Conservation (phyloP, 2,113 vertebrate species). For the Alethe diademata region DNA sequence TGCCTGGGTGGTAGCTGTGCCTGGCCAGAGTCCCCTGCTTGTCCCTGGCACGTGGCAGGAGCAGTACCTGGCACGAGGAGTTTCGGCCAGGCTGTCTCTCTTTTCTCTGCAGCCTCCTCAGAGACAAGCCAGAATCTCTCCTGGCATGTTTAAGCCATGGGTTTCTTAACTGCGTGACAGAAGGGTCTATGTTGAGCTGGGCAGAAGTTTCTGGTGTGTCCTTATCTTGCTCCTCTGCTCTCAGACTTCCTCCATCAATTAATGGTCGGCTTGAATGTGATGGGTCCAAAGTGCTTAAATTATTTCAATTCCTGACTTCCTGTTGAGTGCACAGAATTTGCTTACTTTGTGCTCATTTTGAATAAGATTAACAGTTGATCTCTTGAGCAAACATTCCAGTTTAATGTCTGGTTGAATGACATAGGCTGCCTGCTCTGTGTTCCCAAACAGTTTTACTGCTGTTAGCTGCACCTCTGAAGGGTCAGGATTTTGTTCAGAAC, state of each 20-base stretch:
- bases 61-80: neutral
- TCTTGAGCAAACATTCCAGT: neutral
- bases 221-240: neutral
- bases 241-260: neutral
- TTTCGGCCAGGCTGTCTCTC: neutral
- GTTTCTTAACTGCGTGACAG: neutral
- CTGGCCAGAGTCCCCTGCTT: neutral
- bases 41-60: neutral
- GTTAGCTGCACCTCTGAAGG: neutral
- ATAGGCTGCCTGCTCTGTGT: neutral
- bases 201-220: neutral
- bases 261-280: neutral
- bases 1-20: neutral
- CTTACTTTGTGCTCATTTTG: conserved; percentile 20
- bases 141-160: neutral
- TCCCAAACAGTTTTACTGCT: neutral
- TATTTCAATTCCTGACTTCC: conserved; percentile 6
- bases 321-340: neutral
- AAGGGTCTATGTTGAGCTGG: neutral
- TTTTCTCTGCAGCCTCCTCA: neutral
- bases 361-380: conserved; percentile 1
- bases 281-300: neutral
- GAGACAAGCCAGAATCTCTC: neutral
- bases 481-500: neutral
- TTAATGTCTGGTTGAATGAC: neutral